Evolutionary conservation across 2,113 vertebrate genomes (phyloP).

Genomic region (Anas platyrhynchos): DNA sequence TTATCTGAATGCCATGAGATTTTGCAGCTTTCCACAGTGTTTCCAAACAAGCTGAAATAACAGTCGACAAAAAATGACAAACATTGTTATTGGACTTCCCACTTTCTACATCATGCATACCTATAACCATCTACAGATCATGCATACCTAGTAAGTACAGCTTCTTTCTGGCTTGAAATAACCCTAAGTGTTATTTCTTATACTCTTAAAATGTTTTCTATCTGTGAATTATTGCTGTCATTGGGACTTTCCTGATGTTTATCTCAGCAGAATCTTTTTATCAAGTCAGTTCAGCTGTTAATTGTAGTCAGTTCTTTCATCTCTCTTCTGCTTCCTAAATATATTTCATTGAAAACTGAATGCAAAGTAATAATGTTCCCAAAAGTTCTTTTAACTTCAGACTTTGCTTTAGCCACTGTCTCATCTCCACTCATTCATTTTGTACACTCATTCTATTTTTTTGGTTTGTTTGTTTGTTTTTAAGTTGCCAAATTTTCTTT

Average conservation of each 20-base stretch:
- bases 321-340: neutral
- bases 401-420: neutral
- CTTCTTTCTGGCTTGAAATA: neutral
- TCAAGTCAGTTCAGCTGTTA: neutral
- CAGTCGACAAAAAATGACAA: neutral
- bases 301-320: neutral
- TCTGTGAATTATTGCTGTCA: neutral
- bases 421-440: neutral
- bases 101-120: neutral
- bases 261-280: neutral
- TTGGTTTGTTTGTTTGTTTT: neutral
- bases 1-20: neutral
- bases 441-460: neutral
- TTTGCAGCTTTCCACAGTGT: neutral
- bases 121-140: neutral
- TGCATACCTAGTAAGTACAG: neutral
- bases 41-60: neutral
- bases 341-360: neutral
- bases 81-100: neutral
- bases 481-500: neutral
- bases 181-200: neutral
- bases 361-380: neutral
- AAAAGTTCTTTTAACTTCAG: neutral
- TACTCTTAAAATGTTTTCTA: neutral
- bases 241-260: neutral